Evolutionary conservation across 2,797 vertebrate genomes (phyloP), one percentile per base, ranked within the genome.

Genomic region (Anabacerthia variegaticeps): DNA sequence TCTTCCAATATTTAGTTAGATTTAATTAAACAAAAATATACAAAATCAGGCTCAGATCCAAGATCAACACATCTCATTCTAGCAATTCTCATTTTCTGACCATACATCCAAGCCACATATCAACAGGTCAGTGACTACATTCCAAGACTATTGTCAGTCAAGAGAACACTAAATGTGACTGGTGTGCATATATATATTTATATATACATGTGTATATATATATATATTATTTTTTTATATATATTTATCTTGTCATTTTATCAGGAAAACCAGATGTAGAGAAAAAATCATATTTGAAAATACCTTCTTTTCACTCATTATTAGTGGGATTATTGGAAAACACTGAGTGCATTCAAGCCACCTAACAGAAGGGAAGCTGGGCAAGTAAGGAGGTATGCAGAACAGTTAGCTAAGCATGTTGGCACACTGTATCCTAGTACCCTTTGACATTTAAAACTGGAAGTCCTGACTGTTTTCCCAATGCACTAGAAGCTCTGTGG

Each of bases 31-130:
- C 69, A 46, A 96, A 92, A 95, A 79, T 83, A 86, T 76, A 77
- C 32, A 91, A 90, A 95, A 93, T 82, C 78, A 88, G 41, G 48
- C 83, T 92, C 4, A 7, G 56, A 67, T 85, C 72, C 91, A 97
- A 96, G 28, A 82, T 74, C 30, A 95, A 89, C 75, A 87, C 67
- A 71, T 83, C 23, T 82, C 37, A 72, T 61, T 86, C 65, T 63
- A 82, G 62, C 37, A 88, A 22, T 67, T 93, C 78, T 95, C 61
- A 58, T 59, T 95, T 76, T 92, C 46, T 84, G 39, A 61, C 37
- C 4, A 23, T 89, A 82, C 46, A 89, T 48, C 54, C 23, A 78
- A 74, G 30, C 52, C 23, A 77, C 28, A 18, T 71, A 52, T 69
- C 85, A 95, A 67, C 24, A 95, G 36, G 39, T 84, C 44, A 49